These are phyloP conservation scores for Apis mellifera DNA, from an alignment of 1,140 invertebrate genomes.

Conservation along the genomic window Amel_HAv3.1 CM009938.2:3998501-3999000, in stretches of 20 bases:
- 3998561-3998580: not conserved
- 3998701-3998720: not conserved
- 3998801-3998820: accelerated
- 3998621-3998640: too few relatives aligned
- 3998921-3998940: slow-evolving; percentile 72
- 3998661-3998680: too few relatives aligned
- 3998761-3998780: not conserved
- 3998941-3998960: slow-evolving; percentile 85
- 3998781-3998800: not conserved
- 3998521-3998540: not conserved
- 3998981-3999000: slow-evolving; percentile 90
- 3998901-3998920: not conserved
- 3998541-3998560: slow-evolving; percentile 41
- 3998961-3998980: slow-evolving; percentile 85
- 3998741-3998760: accelerated
- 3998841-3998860: slow-evolving; percentile 53
- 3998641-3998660: too few relatives aligned
- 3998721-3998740: too few relatives aligned
- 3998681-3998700: not conserved
- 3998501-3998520: accelerated
- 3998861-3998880: too few relatives aligned
- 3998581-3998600: too few relatives aligned
- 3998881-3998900: too few relatives aligned
- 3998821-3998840: slow-evolving; percentile 54
- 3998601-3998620: too few relatives aligned